Evolutionary conservation across 2,888 invertebrate genomes (phyloP), one percentile per base, ranked within the genome.

Genomic region (Idaea dimidiata): DNA sequence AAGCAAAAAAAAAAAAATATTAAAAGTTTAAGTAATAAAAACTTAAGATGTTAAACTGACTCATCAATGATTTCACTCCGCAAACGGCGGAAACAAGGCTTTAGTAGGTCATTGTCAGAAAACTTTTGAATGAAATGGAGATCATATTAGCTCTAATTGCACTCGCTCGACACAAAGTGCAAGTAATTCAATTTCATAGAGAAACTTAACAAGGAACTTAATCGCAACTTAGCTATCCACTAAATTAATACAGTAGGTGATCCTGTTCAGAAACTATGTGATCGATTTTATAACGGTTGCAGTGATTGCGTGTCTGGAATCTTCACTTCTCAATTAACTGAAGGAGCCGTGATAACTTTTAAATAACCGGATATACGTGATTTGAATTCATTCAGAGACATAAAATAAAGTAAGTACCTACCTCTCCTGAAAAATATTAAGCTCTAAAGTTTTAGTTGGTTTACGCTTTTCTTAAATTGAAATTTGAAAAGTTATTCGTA

Each of bases 301-400:
- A 62, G 63, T 59, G 58, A 60, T 61, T 58, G 60, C 66, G 66
- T 66, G 64, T 62, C 61, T 53, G 16, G 62, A 66, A 66, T 64
- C 58, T 58, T 61, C 57, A 61, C 58, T 54, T 58, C 57, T 54
- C 54, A 60, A 24, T 55, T 61, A 60, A 60, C 57, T 59, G 59
- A 58, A 55, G 59, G 60, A 55, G 24, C 59, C 64, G 61, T 61
- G 61, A 64, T 66, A 66, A 66, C 59, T 62, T 64, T 61, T 61
- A 61, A 62, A 63, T 56, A 62, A 57, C 61, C 57, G 58, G 53
- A 10, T 61, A 18, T 64, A 64, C 64, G 66, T 64, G 66, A 55
- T 58, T 55, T 14, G 64, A 62, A 61, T 66, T 24, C 31, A 54
- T 59, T 33, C n/a, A 58, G 54, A 6, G 8, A 55, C 31, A 58